Evolutionary conservation across 2,113 vertebrate species (phyloP).

Genomic region (Dicerorhinus sumatrensis): DNA sequence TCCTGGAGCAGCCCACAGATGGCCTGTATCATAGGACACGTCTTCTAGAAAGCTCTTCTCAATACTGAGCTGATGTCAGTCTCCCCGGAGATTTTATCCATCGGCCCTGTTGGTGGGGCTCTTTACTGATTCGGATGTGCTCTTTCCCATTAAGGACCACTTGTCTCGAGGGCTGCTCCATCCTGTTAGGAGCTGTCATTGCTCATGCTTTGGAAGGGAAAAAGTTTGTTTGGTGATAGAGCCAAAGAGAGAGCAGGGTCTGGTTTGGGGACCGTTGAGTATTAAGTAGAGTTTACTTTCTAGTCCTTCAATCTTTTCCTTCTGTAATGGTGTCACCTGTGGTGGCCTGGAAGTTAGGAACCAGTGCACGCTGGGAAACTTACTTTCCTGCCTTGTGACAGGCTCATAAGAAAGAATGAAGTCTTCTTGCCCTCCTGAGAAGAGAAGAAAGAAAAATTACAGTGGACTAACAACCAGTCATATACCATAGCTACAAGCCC

Average conservation of each 20-base stretch:
- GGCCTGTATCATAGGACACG: not conserved
- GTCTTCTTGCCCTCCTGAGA: conserved; percentile 96
- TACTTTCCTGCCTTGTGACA: conserved; percentile 97
- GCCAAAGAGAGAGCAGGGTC: not conserved
- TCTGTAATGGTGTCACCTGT: not conserved
- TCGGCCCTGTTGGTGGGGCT: not conserved
- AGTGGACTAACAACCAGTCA: conserved; percentile 47
- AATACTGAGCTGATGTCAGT: not conserved
- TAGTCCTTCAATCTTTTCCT: not conserved
- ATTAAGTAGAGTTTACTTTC: not conserved
- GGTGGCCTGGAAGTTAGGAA: not conserved
- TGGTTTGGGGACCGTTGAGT: not conserved
- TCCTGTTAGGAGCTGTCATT: not conserved
- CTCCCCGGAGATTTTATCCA: not conserved
- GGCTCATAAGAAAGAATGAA: conserved; percentile 97
- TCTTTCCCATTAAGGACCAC: not conserved
- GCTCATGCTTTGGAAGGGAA: not conserved
- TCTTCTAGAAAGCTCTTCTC: not conserved
- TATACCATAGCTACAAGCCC: conserved; percentile 21
- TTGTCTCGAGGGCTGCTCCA: not conserved
- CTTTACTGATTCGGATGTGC: not conserved
- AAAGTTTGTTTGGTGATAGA: not conserved
- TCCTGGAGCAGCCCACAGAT: not conserved
- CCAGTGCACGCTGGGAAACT: conserved; percentile 80
- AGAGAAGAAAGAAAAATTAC: conserved; percentile 85